Conservation (phyloP, 2,797 vertebrate species). For the Acipenser ruthenus region DNA sequence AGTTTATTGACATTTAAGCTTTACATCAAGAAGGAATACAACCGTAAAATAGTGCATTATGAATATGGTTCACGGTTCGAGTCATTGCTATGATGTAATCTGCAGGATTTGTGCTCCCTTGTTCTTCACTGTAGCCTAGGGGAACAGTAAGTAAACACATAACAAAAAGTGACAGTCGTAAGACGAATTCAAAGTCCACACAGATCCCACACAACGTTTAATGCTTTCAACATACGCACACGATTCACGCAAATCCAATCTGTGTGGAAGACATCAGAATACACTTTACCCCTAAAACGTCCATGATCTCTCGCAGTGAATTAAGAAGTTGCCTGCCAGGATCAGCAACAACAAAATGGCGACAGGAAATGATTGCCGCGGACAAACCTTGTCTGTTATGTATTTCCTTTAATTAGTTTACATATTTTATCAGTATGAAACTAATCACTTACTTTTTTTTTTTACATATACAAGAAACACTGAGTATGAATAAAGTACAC, state of each 20-base stretch:
- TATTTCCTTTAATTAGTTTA: background rate
- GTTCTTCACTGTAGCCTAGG: background rate
- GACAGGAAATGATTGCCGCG: slow-evolving; percentile 11
- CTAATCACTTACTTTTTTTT: too few species aligned
- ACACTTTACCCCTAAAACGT: slow-evolving; percentile 2
- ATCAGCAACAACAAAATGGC: slow-evolving; percentile 17
- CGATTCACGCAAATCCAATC: background rate
- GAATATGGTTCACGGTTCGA: too few species aligned
- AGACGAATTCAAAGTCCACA: too few species aligned
- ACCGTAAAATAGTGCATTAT: too few species aligned
- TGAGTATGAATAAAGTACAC: slow-evolving; percentile 1
- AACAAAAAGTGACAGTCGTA: too few species aligned
- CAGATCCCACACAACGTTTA: too few species aligned
- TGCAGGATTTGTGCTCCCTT: background rate
- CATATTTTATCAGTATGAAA: too few species aligned
- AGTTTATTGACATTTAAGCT: too few species aligned
- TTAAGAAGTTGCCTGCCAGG: slow-evolving; percentile 4
- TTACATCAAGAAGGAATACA: too few species aligned
- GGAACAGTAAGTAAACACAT: too few species aligned
- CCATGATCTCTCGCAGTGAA: slow-evolving; percentile 8
- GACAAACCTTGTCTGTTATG: background rate
- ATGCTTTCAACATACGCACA: too few species aligned
- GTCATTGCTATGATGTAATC: slow-evolving; percentile 18
- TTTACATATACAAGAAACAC: too few species aligned
- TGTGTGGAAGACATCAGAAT: slow-evolving; percentile 1